A percentile compares a stretch with the other conserved stretches of the same genome.
Evolutionary conservation across 2,797 vertebrate genomes (phyloP).

Genomic region (Myotis findleyi): DNA sequence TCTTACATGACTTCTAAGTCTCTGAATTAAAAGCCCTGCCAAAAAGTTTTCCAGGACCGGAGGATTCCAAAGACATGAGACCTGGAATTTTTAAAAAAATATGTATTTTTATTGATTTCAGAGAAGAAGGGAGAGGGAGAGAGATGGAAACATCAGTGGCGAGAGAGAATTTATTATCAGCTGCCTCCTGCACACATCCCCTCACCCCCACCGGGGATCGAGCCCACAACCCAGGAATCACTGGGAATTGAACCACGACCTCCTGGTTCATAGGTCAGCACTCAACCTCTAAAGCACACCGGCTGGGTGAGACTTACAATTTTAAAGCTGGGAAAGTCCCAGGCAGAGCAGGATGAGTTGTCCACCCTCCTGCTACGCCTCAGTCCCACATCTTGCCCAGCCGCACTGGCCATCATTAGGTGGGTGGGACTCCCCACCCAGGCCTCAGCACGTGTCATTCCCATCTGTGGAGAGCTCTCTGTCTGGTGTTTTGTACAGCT

Average conservation of each 20-base stretch:
- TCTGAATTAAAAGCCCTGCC: neutral
- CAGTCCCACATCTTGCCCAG: neutral
- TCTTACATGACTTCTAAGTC: neutral
- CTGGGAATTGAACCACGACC: too few species aligned
- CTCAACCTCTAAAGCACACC: too few species aligned
- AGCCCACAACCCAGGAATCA: too few species aligned
- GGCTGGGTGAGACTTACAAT: neutral
- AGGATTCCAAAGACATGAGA: neutral
- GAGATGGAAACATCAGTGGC: too few species aligned
- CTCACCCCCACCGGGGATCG: too few species aligned
- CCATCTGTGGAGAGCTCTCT: neutral
- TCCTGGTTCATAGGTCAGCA: too few species aligned
- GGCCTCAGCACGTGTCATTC: rapidly evolving
- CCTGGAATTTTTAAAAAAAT: neutral
- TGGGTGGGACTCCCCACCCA: rapidly evolving
- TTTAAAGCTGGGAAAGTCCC: neutral
- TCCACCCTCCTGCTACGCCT: neutral
- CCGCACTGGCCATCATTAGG: neutral
- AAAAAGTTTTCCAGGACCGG: neutral
- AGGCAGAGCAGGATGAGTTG: neutral
- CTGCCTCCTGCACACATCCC: too few species aligned
- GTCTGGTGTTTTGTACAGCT: too few species aligned
- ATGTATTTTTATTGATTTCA: too few species aligned
- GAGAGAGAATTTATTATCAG: too few species aligned
- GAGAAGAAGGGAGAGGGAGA: too few species aligned